phyloP scores from a whole-genome alignment of 2,888 invertebrate genomes.

The Chrysotoxum bicinctum region DNA sequence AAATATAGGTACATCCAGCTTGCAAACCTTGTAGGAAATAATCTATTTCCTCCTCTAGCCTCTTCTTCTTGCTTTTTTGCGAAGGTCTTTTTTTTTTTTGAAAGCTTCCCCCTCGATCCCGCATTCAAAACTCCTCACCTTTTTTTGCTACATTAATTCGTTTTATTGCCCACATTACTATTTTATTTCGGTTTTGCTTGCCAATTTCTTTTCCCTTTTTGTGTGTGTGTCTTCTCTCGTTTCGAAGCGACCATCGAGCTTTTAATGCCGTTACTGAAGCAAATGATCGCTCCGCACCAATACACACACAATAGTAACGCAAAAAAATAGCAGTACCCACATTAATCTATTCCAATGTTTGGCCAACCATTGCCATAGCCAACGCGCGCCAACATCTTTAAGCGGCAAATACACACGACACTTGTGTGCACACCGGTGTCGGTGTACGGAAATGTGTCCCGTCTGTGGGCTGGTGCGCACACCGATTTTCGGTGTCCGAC shows the following conservation, averaged over 20 bases:
- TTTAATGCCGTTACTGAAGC: slow-evolving; percentile 70
- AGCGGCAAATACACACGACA: no score
- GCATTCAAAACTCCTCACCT: background rate
- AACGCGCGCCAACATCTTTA: slow-evolving; percentile 50
- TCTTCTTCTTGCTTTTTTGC: slow-evolving; percentile 34
- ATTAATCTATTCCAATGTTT: slow-evolving; percentile 50
- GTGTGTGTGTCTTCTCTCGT: slow-evolving; percentile 15
- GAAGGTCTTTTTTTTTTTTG: slow-evolving; percentile 22
- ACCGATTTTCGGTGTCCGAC: no score
- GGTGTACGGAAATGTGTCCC: no score
- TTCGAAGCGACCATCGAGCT: slow-evolving; percentile 50
- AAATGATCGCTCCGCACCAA: slow-evolving; percentile 45
- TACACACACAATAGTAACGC: slow-evolving; percentile 37
- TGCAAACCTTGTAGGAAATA: slow-evolving; percentile 61
- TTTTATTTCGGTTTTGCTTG: slow-evolving; percentile 62
- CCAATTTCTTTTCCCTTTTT: slow-evolving; percentile 52
- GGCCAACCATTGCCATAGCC: slow-evolving; percentile 34
- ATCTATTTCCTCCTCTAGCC: slow-evolving; percentile 60
- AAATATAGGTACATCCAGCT: slow-evolving; percentile 31
- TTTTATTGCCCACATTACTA: slow-evolving; percentile 69
- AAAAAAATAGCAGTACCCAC: slow-evolving; percentile 55
- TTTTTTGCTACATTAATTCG: slow-evolving; percentile 53
- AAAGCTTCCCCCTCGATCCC: background rate
- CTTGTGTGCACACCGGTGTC: no score
- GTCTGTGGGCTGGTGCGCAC: no score